phyloP scores from a whole-genome alignment of 2,113 vertebrate species.

The Pedetes capensis region DNA sequence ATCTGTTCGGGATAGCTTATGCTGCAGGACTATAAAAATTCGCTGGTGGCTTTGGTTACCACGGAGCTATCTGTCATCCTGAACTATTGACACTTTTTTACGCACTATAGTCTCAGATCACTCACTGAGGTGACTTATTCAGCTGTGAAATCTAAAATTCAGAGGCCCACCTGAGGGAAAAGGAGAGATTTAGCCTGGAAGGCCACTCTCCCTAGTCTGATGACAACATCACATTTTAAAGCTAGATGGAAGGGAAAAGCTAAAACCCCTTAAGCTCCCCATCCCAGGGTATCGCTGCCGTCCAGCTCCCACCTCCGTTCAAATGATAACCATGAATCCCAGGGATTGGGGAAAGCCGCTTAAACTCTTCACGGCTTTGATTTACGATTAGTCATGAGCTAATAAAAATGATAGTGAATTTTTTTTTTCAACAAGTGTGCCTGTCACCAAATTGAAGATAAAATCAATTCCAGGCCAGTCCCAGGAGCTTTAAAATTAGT shows the following conservation, averaged over 20 bases:
- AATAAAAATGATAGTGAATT: constrained; percentile 43
- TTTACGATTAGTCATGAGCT: background rate
- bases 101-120: constrained; percentile 62
- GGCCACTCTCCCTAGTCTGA: background rate
- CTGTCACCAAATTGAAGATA: constrained; percentile 27
- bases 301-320: background rate
- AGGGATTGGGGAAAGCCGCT: constrained; percentile 28
- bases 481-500: constrained; percentile 18
- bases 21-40: constrained; percentile 69
- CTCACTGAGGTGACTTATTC: constrained; percentile 67
- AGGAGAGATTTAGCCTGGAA: constrained; percentile 15
- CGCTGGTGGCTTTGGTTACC: constrained; percentile 73
- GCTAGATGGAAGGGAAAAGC: background rate
- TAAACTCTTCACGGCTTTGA: constrained; percentile 39
- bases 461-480: constrained; percentile 47
- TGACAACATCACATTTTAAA: constrained; percentile 44
- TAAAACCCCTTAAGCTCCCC: background rate
- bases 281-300: accelerated
- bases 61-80: constrained; percentile 71
- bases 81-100: constrained; percentile 77
- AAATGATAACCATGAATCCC: background rate
- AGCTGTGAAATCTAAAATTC: constrained; percentile 71
- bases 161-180: constrained; percentile 54
- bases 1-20: constrained; percentile 72
- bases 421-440: constrained; percentile 43